Base-by-base conservation (phyloP, 2,888 invertebrate genomes). In the Masnerella sp. region DNA sequence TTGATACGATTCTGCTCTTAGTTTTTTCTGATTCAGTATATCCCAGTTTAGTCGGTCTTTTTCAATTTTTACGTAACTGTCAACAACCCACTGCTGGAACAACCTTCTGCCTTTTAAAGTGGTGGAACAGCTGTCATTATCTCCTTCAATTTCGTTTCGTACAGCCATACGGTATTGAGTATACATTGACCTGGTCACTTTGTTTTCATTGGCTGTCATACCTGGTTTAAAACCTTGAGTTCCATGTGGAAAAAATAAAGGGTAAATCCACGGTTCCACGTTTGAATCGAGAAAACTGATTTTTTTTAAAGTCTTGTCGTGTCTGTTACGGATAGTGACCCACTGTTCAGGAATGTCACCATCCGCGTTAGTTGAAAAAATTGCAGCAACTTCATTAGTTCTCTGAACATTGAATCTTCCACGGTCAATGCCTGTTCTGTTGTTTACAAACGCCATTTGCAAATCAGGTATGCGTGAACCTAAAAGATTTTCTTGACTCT, bases 11-110 rank as follows among this genome's bases (percentile, higher is more conserved):
- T 30, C 30, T 5, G n/a, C 30, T 30, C n/a, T 30, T 30, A 30
- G 9, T 30, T 30, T 7, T 9, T 30, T 30, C n/a, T 30, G 30
- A 30, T 30, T 30, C n/a, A 9, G 30, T 9, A 2, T 9, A n/a
- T n/a, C 5, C 5, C 5, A 5, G 2, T 4, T 9, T 7, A 30
- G n/a, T 9, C 30, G 5, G n/a, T 30, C 30, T 30, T 30, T 30
- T 30, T 30, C 30, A 30, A 30, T 30, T 30, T 30, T 30, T 3
- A 30, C 30, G n/a, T 30, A 30, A 30, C n/a, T 30, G n/a, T 30
- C 30, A 30, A 30, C 30, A 30, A 30, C 30, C 30, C 30, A 30
- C n/a, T 30, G 30, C n/a, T 30, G 30, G n/a, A 5, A 9, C n/a
- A 9, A 9, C n/a, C 30, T 30, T 30, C n/a, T 30, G 2, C 30